phyloP scores from a whole-genome alignment of 2,888 invertebrate species.

The Hirtodrosophila trivittata region DNA sequence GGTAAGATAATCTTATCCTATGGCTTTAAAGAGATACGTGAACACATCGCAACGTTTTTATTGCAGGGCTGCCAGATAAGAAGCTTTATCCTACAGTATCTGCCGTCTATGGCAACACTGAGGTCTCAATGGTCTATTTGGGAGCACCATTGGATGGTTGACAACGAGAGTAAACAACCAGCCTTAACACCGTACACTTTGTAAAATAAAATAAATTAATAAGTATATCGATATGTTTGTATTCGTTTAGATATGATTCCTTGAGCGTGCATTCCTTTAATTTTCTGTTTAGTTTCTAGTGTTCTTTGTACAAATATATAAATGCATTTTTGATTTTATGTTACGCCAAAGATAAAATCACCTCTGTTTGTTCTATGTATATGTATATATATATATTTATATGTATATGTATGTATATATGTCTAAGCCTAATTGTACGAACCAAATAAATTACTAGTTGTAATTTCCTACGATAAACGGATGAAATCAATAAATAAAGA shows the following conservation, averaged over 20 bases:
- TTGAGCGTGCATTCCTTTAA: constrained; percentile 27
- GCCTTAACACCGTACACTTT: constrained; percentile 71
- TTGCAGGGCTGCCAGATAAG: constrained; percentile 93
- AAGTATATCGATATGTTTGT: constrained; percentile 33
- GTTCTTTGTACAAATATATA: constrained; percentile 58
- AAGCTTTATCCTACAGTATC: constrained; percentile 97
- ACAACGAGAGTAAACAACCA: constrained; percentile 70
- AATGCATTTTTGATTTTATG: constrained; percentile 62
- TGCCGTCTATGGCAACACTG: constrained; percentile 99
- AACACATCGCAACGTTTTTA: no score
- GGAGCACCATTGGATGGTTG: constrained; percentile 98
- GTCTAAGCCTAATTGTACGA: constrained; percentile 49
- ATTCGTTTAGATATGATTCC: constrained; percentile 42
- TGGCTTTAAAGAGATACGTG: no score
- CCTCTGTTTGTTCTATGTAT: constrained; percentile 43
- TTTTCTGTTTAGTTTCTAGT: constrained; percentile 49
- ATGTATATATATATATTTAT: no score
- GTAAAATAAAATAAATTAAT: constrained; percentile 48
- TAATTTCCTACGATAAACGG: constrained; percentile 40
- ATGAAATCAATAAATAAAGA: background rate
- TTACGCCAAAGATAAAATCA: constrained; percentile 61
- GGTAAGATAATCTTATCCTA: constrained; percentile 85
- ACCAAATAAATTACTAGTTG: constrained; percentile 51
- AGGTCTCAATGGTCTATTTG: constrained; percentile 99
- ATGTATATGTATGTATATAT: background rate